Evolutionary conservation across 2,113 vertebrate genomes (phyloP), one percentile per base, ranked within the genome.

Genomic region (Passerina amoena): DNA sequence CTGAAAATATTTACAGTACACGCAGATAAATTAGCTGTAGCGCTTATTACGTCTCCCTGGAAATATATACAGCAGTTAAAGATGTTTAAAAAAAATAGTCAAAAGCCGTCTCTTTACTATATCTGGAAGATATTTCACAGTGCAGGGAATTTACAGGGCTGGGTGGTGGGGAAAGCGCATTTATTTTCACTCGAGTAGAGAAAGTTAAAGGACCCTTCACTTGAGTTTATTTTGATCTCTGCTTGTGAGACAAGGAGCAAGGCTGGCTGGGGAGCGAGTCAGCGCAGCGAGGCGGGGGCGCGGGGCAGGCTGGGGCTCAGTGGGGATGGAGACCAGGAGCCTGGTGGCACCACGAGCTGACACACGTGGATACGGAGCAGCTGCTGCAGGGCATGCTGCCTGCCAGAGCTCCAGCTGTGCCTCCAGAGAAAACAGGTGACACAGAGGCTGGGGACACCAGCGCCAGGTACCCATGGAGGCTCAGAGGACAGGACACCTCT

Each of bases 1-100:
- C 93, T 96, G 96, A 96, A 97, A 97, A 96, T 97, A 97, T 97
- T 97, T 97, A 97, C 96, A 97, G 86, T 95, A 97, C 88, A 94
- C 0, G 96, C 96, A 97, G 96, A 97, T 97, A 97, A 97, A 97
- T 97, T 95, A 97, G 96, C 96, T 97, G 96, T 88, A 97, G 96
- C 10, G 76, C 96, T 95, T 95, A 96, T 96, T 96, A 86, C 69
- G 93, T 95, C 94, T 97, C 96, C 90, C 88, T 96, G 96, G 92
- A 95, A 97, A 96, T 96, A 93, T 97, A 97, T 94, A 97, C 96
- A 97, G 94, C 96, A 93, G 96, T 95, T 96, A 95, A 93, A 96
- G 96, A 96, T 96, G 96, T 97, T 97, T 97, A 88, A 96, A 95
- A 96, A 96, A 94, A 97, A 92, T 88, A 90, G 88, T 68, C 12